Evolutionary conservation across 2,797 vertebrate genomes (phyloP), one percentile per base, ranked within the genome.

Genomic region (Rhinichthys osculus): DNA sequence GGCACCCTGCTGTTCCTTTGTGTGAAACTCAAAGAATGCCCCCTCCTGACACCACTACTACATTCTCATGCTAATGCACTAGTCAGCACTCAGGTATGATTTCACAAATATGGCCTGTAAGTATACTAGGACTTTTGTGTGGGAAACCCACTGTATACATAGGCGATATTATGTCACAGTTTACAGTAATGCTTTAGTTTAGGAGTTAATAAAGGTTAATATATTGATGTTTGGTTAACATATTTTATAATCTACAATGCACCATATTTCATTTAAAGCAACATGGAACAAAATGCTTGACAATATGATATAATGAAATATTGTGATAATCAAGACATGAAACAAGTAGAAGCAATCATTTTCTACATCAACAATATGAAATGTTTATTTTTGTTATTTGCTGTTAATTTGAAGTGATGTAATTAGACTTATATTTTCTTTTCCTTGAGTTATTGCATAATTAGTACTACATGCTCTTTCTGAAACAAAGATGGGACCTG

Each of bases 1-100:
- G 64, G 82, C 62, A 42, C 30, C 92, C 90, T 81, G 82, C 87
- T 92, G 90, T 69, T 91, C 81, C 74, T 89, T 92, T 91, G 89
- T 85, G 66, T 71, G 30, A 83, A 78, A 40, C 85, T 84, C 81
- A 87, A 69, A 83, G 80, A 85, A 87, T 72, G 83, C 84, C 80
- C 66, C 80, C 73, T 81, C 69, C 69, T 84, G 82, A 81, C 70
- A 47, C 71, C 21, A 19, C 42, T 78, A 85, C 84, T 78, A 79
- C 81, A 88, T 89, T 90, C 59, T 84, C 84, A 90, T 90, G 84
- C 71, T 87, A 79, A 88, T 66, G 88, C 35, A 33, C 64, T 33
- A 66, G 14, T 66, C 64, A 66, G 64, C 14, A 67, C 67, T 44
- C 85, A 91, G 87, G 88, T 90, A 89, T 89, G 73, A 89, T 78